Conservation (phyloP, 2,113 vertebrate species). For the Jaculus jaculus region DNA sequence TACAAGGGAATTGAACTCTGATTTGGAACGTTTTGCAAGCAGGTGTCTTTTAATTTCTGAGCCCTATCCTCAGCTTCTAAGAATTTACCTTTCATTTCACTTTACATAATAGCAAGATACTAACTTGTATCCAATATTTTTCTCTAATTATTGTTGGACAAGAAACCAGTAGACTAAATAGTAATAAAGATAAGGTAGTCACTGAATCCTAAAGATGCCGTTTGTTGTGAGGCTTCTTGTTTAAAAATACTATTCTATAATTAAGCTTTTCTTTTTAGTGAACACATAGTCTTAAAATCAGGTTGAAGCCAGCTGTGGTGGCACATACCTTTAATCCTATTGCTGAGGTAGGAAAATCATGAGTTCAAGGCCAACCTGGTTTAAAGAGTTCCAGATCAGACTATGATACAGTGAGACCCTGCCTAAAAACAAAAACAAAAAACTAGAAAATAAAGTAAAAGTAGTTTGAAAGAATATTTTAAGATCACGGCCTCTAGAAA, state of each 20-base stretch:
- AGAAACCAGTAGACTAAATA: background rate
- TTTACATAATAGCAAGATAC: conserved; percentile 2
- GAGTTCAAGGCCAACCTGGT: too few species aligned
- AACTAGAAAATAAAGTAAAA: too few species aligned
- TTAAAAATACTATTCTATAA: background rate
- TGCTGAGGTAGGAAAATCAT: too few species aligned
- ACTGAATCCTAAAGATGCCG: background rate
- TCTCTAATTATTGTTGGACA: conserved; percentile 24
- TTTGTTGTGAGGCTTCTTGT: background rate
- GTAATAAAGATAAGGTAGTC: background rate
- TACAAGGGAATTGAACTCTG: too few species aligned
- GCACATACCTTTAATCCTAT: too few species aligned
- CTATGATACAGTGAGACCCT: too few species aligned
- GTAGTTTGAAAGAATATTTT: background rate
- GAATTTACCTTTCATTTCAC: background rate
- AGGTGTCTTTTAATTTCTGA: too few species aligned
- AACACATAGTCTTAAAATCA: background rate
- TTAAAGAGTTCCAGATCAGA: too few species aligned
- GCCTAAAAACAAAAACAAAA: too few species aligned
- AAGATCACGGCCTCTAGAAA: background rate
- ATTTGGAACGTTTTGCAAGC: too few species aligned
- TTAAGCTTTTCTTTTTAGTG: background rate
- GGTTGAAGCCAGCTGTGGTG: background rate
- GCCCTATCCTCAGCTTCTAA: too few species aligned
- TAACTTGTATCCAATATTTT: background rate